phyloP scores from a whole-genome alignment of 2,888 invertebrate genomes.

The Epinotia demarniana region DNA sequence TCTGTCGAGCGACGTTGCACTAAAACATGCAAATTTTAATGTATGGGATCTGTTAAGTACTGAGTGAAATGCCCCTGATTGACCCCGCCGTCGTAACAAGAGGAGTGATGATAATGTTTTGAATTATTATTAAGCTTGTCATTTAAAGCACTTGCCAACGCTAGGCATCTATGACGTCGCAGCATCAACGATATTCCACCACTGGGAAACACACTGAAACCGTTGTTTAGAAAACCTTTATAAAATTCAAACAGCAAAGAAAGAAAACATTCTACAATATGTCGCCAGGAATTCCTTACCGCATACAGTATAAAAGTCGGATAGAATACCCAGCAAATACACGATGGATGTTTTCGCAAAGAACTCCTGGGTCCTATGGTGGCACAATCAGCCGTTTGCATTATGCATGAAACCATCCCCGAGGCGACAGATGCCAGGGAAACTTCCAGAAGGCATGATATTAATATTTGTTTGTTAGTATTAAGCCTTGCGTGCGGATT shows the following conservation, averaged over 20 bases:
- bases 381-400: constrained; percentile 79
- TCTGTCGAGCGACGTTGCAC: too few relatives aligned
- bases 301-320: constrained; percentile 44
- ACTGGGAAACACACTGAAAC: not conserved
- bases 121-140: too few relatives aligned
- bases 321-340: constrained; percentile 62
- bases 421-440: constrained; percentile 68
- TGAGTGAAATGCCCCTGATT: too few relatives aligned
- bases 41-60: too few relatives aligned
- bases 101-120: too few relatives aligned
- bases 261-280: constrained; percentile 32
- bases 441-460: constrained; percentile 47
- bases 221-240: constrained; percentile 17
- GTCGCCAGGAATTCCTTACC: constrained; percentile 30
- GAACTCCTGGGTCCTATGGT: constrained; percentile 66
- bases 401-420: constrained; percentile 80
- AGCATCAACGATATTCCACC: constrained; percentile 1
- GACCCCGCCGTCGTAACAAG: too few relatives aligned
- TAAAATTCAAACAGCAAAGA: constrained; percentile 32
- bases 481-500: constrained; percentile 38
- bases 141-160: too few relatives aligned
- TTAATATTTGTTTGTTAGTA: constrained; percentile 63
- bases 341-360: constrained; percentile 71
- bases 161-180: not conserved
- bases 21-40: too few relatives aligned